Conservation (phyloP, 2,888 invertebrate genomes). For the Lordiphosa andalusiaca region DNA sequence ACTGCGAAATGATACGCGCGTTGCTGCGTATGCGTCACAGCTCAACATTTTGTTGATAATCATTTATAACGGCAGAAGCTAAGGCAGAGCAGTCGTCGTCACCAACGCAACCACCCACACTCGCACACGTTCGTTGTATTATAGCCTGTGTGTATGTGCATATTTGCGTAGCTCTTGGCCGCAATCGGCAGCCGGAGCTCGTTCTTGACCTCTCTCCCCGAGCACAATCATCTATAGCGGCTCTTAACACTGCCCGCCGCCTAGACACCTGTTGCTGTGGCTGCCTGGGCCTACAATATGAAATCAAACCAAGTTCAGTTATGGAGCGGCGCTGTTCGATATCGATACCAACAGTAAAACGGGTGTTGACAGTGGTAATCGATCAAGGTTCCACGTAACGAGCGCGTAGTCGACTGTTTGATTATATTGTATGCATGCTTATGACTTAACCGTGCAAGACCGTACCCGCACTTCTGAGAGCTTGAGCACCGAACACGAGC, state of each 20-base stretch:
- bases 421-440: too few species aligned
- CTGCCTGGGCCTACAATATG: conserved; percentile 4
- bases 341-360: conserved; percentile 3
- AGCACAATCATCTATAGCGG: background rate
- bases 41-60: conserved; percentile 5
- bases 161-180: conserved; percentile 13
- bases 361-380: conserved; percentile 2
- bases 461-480: too few species aligned
- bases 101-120: conserved; percentile 7
- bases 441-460: too few species aligned
- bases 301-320: background rate
- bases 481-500: too few species aligned
- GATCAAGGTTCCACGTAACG: conserved; percentile 4
- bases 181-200: conserved; percentile 5
- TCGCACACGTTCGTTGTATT: background rate
- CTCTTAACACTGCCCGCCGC: too few species aligned
- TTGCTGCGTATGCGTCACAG: conserved; percentile 4
- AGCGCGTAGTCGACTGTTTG: background rate
- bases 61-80: conserved; percentile 1
- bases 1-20: conserved; percentile 9
- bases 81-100: conserved; percentile 1
- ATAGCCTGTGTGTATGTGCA: background rate
- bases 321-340: too few species aligned
- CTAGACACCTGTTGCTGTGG: conserved; percentile 3
- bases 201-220: conserved; percentile 9